phyloP scores from a whole-genome alignment of 2,888 invertebrate species.

The Sicus ferrugineus region DNA sequence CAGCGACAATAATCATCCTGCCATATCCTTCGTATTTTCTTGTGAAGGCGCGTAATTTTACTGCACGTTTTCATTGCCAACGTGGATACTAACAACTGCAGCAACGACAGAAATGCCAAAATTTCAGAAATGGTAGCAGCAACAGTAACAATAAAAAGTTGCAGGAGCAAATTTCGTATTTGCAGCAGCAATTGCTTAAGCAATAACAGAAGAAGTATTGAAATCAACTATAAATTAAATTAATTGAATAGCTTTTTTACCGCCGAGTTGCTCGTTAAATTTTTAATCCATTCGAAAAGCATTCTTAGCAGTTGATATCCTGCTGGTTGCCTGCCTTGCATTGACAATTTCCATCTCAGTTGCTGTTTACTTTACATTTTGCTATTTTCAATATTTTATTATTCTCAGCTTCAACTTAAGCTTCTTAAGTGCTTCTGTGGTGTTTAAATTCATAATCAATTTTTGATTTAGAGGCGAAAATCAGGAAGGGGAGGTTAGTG shows the following conservation, averaged over 20 bases:
- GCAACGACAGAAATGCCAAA: neutral
- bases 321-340: neutral
- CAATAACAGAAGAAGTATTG: constrained; percentile 15
- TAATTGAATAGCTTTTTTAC: constrained; percentile 46
- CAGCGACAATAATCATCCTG: neutral
- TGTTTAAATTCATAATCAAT: no score
- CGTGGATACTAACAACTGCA: neutral
- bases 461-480: no score
- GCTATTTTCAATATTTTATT: neutral
- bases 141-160: neutral
- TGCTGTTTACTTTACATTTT: neutral
- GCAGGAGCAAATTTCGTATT: neutral
- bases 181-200: neutral
- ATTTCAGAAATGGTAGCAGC: neutral
- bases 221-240: constrained; percentile 47
- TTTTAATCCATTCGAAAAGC: constrained; percentile 46
- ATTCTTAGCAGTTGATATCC: constrained; percentile 29
- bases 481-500: no score
- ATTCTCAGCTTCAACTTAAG: no score
- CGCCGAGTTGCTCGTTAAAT: constrained; percentile 46
- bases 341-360: neutral
- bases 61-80: neutral
- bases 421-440: no score
- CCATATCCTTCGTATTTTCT: neutral
- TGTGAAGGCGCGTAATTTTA: neutral